Conservation (phyloP, 2,888 invertebrate species). For the Chloroclystis v-ata region DNA sequence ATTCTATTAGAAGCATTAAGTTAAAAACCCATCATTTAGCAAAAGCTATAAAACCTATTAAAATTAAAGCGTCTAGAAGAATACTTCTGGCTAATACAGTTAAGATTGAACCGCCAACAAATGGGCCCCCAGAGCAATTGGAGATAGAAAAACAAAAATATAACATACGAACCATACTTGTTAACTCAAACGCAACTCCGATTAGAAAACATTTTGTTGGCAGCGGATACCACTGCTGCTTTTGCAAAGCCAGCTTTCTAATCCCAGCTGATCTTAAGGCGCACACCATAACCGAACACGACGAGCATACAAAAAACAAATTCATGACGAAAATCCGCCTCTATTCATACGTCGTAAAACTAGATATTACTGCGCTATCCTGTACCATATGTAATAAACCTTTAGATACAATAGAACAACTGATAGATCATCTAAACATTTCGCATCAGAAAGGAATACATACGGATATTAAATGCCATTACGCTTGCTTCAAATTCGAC, state of each 20-base stretch:
- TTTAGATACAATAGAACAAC: conserved; percentile 29
- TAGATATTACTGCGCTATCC: conserved; percentile 50
- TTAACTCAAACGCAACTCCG: conserved; percentile 44
- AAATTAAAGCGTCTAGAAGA: conserved; percentile 1
- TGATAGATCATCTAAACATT: conserved; percentile 38
- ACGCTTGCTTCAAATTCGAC: conserved; percentile 47
- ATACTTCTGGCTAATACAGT: neutral
- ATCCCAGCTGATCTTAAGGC: conserved; percentile 44
- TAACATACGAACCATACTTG: conserved; percentile 35
- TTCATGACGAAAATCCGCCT: conserved; percentile 19
- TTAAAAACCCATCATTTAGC: neutral
- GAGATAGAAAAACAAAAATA: conserved; percentile 12
- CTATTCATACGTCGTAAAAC: conserved; percentile 38
- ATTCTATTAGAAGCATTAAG: conserved; percentile 1
- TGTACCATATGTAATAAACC: conserved; percentile 45
- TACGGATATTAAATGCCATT: conserved; percentile 36
- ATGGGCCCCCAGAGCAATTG: neutral
- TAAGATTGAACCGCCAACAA: neutral
- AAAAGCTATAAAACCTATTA: neutral
- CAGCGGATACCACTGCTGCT: conserved; percentile 48
- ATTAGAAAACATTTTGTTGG: conserved; percentile 34
- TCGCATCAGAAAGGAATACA: conserved; percentile 38
- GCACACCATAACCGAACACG: conserved; percentile 37
- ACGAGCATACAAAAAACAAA: conserved; percentile 15
- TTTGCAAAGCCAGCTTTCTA: conserved; percentile 39